A percentile compares a stretch with the other conserved stretches of the same genome.
These are phyloP conservation scores for Leptinotarsa tumamoca DNA, from an alignment of 2,888 invertebrate genomes.

Conservation along the genomic window DNA sequence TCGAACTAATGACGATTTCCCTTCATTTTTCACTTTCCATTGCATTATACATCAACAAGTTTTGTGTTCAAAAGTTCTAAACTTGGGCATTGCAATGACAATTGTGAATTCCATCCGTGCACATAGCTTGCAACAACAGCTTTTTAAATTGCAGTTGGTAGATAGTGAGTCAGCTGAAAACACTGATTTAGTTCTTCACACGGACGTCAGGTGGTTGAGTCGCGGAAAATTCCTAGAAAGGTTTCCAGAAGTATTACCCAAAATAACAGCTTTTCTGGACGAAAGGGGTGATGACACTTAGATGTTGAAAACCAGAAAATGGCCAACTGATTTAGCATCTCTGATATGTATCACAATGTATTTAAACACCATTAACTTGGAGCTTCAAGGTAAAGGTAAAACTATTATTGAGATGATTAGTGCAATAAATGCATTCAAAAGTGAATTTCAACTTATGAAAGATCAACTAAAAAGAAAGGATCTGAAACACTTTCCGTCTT, in stretches of 20 bases:
- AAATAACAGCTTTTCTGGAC: slow-evolving; percentile 47
- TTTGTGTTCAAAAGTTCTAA: too few relatives aligned
- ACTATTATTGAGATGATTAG: slow-evolving; percentile 25
- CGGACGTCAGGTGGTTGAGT: too few relatives aligned
- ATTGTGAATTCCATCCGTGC: slow-evolving; percentile 37
- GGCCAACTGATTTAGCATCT: slow-evolving; percentile 28
- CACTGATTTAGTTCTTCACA: too few relatives aligned
- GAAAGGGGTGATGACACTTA: slow-evolving; percentile 47
- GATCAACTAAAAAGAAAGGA: slow-evolving; percentile 23
- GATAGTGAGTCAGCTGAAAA: too few relatives aligned
- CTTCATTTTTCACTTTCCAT: too few relatives aligned
- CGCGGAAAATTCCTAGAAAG: too few relatives aligned
- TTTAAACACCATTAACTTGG: slow-evolving; percentile 23
- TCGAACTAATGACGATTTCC: too few relatives aligned
- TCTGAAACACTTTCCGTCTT: too few relatives aligned
- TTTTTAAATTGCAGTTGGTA: too few relatives aligned
- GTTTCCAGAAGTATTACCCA: slow-evolving; percentile 41
- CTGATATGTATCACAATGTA: slow-evolving; percentile 19
- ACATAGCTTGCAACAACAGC: slow-evolving; percentile 31
- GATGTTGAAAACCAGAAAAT: slow-evolving; percentile 42
- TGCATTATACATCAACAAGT: too few relatives aligned
- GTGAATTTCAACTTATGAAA: slow-evolving; percentile 41
- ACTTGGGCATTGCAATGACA: slow-evolving; percentile 29
- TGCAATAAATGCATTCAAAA: slow-evolving; percentile 42
- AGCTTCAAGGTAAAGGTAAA: slow-evolving; percentile 23